These are phyloP conservation scores for Urocynchramus pylzowi DNA, from an alignment of 2,113 vertebrate genomes.

Conservation along the genomic window DNA sequence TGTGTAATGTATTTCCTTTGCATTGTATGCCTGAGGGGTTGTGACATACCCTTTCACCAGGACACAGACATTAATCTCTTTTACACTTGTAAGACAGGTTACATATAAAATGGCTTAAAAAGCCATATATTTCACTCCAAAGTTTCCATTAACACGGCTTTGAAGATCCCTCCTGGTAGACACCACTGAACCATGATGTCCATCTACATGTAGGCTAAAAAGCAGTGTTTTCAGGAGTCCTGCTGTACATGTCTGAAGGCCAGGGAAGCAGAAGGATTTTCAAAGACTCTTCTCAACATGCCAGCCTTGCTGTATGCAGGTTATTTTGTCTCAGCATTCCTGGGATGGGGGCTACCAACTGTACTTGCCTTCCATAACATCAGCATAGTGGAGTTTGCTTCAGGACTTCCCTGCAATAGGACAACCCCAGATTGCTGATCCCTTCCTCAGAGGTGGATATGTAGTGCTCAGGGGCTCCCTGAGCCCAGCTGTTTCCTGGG, in stretches of 20 bases:
- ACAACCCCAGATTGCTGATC: not conserved
- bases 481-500: not conserved
- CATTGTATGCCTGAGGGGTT: not conserved
- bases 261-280: not conserved
- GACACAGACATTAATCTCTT: not conserved
- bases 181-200: not conserved
- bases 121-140: not conserved
- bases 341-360: not conserved
- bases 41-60: not conserved
- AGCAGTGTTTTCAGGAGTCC: not conserved
- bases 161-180: not conserved
- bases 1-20: not conserved
- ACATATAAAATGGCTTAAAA: not conserved
- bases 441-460: not conserved
- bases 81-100: not conserved
- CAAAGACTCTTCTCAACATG: not conserved
- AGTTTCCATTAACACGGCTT: not conserved
- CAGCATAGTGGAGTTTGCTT: not conserved
- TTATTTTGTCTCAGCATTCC: not conserved
- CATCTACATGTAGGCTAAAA: not conserved
- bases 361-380: not conserved
- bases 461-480: not conserved
- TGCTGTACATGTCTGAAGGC: not conserved
- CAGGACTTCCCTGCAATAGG: not conserved
- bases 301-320: not conserved